These are phyloP conservation scores for Carollia perspicillata DNA, from an alignment of 2,113 vertebrate genomes.

Conservation along the genomic window DNA sequence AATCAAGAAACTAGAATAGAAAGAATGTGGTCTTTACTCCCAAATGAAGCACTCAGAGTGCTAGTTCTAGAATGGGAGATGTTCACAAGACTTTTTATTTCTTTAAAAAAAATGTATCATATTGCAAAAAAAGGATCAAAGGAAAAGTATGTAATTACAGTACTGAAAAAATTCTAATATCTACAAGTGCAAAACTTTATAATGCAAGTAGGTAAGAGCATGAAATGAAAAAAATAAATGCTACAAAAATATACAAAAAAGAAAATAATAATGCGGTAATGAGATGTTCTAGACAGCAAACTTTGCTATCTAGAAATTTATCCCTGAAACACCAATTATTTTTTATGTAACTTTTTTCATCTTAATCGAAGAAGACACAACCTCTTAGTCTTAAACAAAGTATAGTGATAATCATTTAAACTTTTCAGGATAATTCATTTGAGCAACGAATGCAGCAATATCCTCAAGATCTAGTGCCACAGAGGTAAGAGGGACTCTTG, in stretches of 20 bases:
- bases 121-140: neutral
- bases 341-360: neutral
- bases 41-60: neutral
- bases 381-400: neutral
- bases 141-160: neutral
- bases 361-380: neutral
- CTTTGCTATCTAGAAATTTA: neutral
- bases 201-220: neutral
- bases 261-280: neutral
- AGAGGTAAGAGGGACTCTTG: neutral
- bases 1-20: neutral
- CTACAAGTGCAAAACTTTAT: neutral
- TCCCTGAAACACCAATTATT: neutral
- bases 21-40: neutral
- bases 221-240: neutral
- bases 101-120: neutral
- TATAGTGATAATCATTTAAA: neutral
- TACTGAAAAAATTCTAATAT: neutral
- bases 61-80: neutral
- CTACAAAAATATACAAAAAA: neutral
- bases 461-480: neutral
- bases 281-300: neutral
- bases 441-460: neutral
- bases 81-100: neutral
- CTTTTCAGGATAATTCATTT: neutral